Percentiles rank a stretch among this genome's conserved stretches.
Evolutionary conservation across 2,888 invertebrate genomes (phyloP).

Genomic region (Nyleta sp.): DNA sequence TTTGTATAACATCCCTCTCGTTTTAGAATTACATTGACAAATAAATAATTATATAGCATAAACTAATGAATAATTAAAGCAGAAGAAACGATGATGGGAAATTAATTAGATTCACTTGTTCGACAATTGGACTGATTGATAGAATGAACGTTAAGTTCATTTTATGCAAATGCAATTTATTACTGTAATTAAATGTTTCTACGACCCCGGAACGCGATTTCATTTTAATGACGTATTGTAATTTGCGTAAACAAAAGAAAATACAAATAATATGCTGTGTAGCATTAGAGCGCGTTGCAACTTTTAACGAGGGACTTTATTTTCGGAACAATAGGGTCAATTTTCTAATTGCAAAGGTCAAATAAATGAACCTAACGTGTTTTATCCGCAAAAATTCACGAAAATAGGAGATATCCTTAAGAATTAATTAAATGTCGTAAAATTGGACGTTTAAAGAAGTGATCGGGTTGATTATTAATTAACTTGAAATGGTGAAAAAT

Average conservation of each 20-base stretch:
- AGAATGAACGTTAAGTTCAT: background rate
- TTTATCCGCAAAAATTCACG: background rate
- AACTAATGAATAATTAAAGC: too few species aligned
- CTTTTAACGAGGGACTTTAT: background rate
- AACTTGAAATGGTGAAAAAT: slow-evolving; percentile 7
- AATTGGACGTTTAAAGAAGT: too few species aligned
- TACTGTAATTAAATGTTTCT: background rate
- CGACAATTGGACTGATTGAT: too few species aligned
- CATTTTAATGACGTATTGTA: background rate
- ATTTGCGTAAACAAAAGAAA: background rate
- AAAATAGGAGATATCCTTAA: too few species aligned
- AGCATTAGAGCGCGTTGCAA: background rate
- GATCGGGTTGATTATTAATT: too few species aligned
- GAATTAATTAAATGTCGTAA: too few species aligned
- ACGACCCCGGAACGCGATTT: background rate
- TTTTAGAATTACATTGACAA: too few species aligned
- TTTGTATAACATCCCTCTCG: too few species aligned
- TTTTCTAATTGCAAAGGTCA: background rate
- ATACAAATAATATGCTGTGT: background rate
- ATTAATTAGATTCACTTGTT: too few species aligned
- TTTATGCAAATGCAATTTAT: background rate
- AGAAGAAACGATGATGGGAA: too few species aligned
- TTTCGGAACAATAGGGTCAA: background rate
- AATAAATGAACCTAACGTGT: background rate
- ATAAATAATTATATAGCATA: too few species aligned